Base-by-base conservation (phyloP, 2,797 vertebrate species). In the Enteromius treurensis region DNA sequence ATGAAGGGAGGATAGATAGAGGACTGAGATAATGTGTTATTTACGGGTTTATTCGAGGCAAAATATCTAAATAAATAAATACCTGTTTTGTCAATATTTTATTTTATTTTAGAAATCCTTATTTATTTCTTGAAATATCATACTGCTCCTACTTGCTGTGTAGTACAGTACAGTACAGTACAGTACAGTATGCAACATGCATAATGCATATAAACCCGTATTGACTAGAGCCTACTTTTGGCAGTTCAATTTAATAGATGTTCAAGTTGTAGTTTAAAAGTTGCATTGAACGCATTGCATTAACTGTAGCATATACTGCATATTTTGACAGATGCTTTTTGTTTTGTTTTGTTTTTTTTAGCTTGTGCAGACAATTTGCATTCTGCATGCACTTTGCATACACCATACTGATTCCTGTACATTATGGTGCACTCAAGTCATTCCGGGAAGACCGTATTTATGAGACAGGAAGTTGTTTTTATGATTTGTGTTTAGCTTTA, bases 361-460 rank as follows among this genome's bases (percentile, higher is more conserved):
- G 15, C 13, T 73, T 71, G 40, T 23, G 10, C n/a, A 45, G 34
- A 49, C 74, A 69, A 69, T 49, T 5, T 32, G n/a, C 29, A 34
- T 32, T 55, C 26, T 82, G 53, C 47, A 49, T 1, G 14, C 60
- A 79, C 82, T 67, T 68, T 70, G 75, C 80, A 62, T 55, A 15
- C 32, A 32, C 23, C 51, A 60, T 26, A 60, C 4, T 2, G 5
- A 62, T 26, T 62, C 14, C 2, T 15, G 4, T 13, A 7, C 14
- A 6, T 29, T 29, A 29, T 29, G 2, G 2, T 64, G 14, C 5
- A 2, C 6, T 64, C 60, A 32, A 15, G 26, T 15, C 23, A 15
- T 62, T 29, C 5, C 15, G 26, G 10, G 58, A 29, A 14, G 58
- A 26, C 26, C 2, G 2, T 62, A 15, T 62, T 14, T 60, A 29